These are phyloP conservation scores for Ceyx cyanopectus DNA, from an alignment of 2,113 vertebrate genomes.

Conservation along the genomic window DNA sequence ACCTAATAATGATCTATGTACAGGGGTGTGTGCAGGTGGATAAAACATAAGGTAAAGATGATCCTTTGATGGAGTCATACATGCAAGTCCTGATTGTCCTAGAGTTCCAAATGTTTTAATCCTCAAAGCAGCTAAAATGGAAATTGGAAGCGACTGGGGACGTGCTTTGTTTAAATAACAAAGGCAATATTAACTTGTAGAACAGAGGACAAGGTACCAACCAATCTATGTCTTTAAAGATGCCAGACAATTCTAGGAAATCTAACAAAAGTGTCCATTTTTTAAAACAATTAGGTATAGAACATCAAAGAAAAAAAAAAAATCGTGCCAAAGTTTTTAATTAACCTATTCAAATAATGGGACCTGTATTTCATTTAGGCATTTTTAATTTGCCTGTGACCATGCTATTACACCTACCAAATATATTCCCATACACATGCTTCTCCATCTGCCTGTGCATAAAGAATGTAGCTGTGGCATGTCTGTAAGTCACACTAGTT, in stretches of 20 bases:
- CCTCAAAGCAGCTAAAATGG: background rate
- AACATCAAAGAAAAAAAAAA: constrained; percentile 18
- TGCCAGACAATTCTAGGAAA: constrained; percentile 56
- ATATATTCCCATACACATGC: background rate
- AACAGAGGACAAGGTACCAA: background rate
- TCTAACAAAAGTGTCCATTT: constrained; percentile 29
- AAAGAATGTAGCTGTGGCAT: background rate
- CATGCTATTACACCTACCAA: background rate
- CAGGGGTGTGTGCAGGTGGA: background rate
- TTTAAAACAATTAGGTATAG: constrained; percentile 26
- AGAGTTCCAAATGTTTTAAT: background rate
- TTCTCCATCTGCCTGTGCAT: background rate
- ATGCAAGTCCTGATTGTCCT: background rate
- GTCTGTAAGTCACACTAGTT: background rate
- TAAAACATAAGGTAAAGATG: background rate
- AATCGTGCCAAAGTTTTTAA: constrained; percentile 37
- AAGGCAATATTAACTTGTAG: constrained; percentile 9
- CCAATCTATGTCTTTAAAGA: background rate
- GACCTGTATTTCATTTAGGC: background rate
- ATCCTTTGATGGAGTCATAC: background rate
- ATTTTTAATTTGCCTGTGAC: constrained; percentile 1
- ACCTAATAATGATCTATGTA: background rate
- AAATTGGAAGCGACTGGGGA: background rate
- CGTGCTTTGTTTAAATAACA: constrained; percentile 23
- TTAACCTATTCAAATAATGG: constrained; percentile 28